These are phyloP conservation scores for Lymantria dispar DNA, from an alignment of 2,888 invertebrate genomes.

Conservation along the genomic window DNA sequence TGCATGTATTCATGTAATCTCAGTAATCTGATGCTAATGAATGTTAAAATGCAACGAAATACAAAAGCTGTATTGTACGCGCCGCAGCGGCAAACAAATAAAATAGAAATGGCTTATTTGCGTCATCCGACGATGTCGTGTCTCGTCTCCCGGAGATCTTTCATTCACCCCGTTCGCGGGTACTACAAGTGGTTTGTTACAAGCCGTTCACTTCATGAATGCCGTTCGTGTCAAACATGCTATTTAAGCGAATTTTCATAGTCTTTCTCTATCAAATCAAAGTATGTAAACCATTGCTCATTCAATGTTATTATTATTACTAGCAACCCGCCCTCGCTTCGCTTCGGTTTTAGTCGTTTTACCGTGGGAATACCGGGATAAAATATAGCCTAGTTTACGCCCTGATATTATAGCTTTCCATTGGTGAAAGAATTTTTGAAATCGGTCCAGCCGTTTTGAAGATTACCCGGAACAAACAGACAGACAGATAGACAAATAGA, in stretches of 20 bases:
- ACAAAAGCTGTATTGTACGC: constrained; percentile 59
- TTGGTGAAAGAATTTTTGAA: too few species aligned
- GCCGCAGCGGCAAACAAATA: constrained; percentile 53
- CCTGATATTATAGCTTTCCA: too few species aligned
- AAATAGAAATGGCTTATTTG: constrained; percentile 61
- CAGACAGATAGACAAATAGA: too few species aligned
- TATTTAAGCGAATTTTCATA: neutral
- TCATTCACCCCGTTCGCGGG: constrained; percentile 22
- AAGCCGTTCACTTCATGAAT: constrained; percentile 11
- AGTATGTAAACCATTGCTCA: too few species aligned
- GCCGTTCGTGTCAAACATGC: neutral
- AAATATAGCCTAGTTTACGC: too few species aligned
- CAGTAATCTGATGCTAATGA: constrained; percentile 60
- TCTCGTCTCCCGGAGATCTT: constrained; percentile 26
- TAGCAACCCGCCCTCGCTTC: too few species aligned
- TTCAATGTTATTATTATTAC: too few species aligned
- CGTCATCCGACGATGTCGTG: constrained; percentile 20
- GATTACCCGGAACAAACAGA: too few species aligned
- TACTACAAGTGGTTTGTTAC: constrained; percentile 10
- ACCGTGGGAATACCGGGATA: too few species aligned
- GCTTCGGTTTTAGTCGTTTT: too few species aligned
- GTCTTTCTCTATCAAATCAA: too few species aligned
- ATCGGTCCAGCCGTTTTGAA: too few species aligned
- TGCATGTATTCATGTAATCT: constrained; percentile 32
- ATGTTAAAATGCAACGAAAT: constrained; percentile 56